phyloP scores from a whole-genome alignment of 2,888 invertebrate genomes.

The Mechanitis mazaeus region DNA sequence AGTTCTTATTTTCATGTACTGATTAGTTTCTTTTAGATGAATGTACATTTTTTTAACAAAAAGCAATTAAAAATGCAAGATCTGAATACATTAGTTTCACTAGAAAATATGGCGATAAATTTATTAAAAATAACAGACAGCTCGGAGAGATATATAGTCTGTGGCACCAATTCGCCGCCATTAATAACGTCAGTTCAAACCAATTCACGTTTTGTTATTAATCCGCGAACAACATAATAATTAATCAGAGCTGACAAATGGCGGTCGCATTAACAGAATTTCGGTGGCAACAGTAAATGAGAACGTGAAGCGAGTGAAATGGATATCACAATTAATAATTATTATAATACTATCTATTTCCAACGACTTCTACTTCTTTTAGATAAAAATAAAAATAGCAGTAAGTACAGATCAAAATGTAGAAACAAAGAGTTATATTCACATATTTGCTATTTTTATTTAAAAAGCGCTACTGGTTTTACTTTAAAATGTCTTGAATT shows the following conservation, averaged over 20 bases:
- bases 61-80: too few species aligned
- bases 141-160: slow-evolving; percentile 18
- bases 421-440: too few species aligned
- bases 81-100: too few species aligned
- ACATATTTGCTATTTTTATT: too few species aligned
- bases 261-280: slow-evolving; percentile 46
- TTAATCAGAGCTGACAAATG: slow-evolving; percentile 45
- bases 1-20: not conserved
- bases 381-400: too few species aligned
- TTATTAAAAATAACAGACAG: not conserved
- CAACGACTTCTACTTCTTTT: too few species aligned
- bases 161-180: slow-evolving; percentile 22
- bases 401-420: too few species aligned
- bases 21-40: not conserved
- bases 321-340: slow-evolving; percentile 32
- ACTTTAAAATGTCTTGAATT: too few species aligned
- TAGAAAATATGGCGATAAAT: not conserved
- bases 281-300: slow-evolving; percentile 48
- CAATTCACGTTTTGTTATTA: slow-evolving; percentile 35
- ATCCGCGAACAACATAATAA: slow-evolving; percentile 45
- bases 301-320: slow-evolving; percentile 20
- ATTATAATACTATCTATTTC: too few species aligned
- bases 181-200: slow-evolving; percentile 27
- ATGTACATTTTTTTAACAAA: not conserved
- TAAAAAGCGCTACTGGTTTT: too few species aligned